Evolutionary conservation across 2,113 vertebrate genomes (phyloP).

Genomic region (Hippolais icterina): DNA sequence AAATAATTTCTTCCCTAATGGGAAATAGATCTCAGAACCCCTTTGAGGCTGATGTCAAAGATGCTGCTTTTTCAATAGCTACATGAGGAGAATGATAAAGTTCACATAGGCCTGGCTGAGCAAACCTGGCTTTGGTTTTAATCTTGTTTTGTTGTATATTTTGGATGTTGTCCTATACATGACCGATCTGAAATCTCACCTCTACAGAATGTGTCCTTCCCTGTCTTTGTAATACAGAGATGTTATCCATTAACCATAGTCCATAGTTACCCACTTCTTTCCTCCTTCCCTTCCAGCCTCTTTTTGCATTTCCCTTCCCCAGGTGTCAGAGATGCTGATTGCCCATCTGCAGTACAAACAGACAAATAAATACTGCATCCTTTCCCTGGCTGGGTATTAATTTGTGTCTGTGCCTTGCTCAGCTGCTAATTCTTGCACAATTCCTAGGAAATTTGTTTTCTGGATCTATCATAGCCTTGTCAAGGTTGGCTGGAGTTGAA

Average conservation of each 20-base stretch:
- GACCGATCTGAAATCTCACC: neutral
- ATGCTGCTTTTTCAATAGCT: neutral
- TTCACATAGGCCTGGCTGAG: neutral
- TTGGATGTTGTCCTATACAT: rapidly evolving
- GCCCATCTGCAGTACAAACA: neutral
- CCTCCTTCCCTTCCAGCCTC: neutral
- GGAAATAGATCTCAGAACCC: neutral
- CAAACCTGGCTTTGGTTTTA: neutral
- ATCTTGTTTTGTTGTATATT: neutral
- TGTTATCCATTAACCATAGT: neutral
- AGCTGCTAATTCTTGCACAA: neutral
- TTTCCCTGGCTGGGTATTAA: neutral
- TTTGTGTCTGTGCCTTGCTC: neutral
- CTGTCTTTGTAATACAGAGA: neutral
- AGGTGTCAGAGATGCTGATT: neutral
- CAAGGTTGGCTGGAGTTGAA: neutral
- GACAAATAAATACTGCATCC: neutral
- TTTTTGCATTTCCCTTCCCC: neutral
- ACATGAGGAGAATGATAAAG: neutral
- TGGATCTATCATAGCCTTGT: neutral
- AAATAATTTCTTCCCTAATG: neutral
- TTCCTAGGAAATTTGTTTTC: neutral
- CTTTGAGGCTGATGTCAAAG: neutral
- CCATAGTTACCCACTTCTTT: neutral
- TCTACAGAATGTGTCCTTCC: neutral